Evolutionary conservation across 2,888 invertebrate genomes (phyloP).

Genomic region (Harmothoe impar): DNA sequence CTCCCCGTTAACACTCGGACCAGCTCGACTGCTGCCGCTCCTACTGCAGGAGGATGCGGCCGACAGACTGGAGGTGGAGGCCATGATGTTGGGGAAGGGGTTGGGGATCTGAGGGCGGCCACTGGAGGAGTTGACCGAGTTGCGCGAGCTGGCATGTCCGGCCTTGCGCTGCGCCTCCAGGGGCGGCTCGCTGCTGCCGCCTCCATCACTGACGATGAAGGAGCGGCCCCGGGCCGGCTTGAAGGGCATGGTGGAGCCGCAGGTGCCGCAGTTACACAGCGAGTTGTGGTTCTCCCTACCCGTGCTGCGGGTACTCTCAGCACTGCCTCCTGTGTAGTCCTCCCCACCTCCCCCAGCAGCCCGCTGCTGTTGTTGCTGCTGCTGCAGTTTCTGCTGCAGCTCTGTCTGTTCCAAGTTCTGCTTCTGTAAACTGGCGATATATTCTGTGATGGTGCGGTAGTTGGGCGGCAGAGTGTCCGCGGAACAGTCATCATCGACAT

Average conservation of each 20-base stretch:
- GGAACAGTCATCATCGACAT: not conserved
- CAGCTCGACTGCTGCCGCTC: not conserved
- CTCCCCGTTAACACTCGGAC: not conserved
- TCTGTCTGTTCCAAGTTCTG: not conserved
- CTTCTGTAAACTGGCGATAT: not conserved
- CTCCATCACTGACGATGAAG: conserved; percentile 24
- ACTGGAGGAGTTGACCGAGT: not conserved
- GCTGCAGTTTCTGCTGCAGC: too few species aligned
- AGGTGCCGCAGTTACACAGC: not conserved
- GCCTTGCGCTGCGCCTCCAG: not conserved
- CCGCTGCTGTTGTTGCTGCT: not conserved
- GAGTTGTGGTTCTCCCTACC: not conserved
- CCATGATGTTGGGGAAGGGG: conserved; percentile 12
- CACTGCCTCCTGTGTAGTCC: not conserved
- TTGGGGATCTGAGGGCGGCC: not conserved
- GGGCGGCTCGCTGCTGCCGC: not conserved
- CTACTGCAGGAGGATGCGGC: not conserved
- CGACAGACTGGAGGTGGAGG: not conserved
- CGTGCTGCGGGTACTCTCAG: not conserved
- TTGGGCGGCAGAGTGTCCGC: not conserved
- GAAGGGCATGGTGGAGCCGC: conserved; percentile 1
- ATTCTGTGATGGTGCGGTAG: conserved; percentile 29
- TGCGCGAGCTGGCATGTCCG: not conserved
- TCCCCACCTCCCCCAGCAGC: not conserved
- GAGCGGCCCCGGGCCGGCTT: conserved; percentile 41